Evolutionary conservation across 2,797 vertebrate genomes (phyloP).

Genomic region (Knipowitschia caucasica): DNA sequence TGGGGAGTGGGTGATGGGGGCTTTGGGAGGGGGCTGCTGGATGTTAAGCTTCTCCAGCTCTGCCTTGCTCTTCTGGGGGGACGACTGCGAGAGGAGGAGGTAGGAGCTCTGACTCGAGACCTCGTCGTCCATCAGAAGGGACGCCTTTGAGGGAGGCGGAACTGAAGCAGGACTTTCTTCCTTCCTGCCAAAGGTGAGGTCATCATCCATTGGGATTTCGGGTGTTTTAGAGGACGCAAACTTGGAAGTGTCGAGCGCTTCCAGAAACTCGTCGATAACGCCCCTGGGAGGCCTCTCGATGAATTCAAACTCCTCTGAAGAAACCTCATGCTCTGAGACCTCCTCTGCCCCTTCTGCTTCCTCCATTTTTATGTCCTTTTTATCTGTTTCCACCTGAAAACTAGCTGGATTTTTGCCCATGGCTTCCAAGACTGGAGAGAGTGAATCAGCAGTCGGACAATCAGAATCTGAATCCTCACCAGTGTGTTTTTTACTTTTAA

Average conservation of each 20-base stretch:
- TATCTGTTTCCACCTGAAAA: conserved; percentile 70
- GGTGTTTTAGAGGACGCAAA: conserved; percentile 60
- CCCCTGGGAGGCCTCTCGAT: conserved; percentile 75
- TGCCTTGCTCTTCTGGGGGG: conserved; percentile 68
- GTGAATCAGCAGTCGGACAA: conserved; percentile 74
- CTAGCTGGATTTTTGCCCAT: conserved; percentile 73
- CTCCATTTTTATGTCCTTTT: conserved; percentile 49
- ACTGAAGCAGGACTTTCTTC: conserved; percentile 26
- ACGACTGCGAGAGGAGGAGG: conserved; percentile 61
- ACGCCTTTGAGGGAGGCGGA: conserved; percentile 11
- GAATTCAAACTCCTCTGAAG: conserved; percentile 81
- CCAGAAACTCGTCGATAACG: conserved; percentile 75
- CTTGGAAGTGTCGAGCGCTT: conserved; percentile 73
- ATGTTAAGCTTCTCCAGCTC: conserved; percentile 65
- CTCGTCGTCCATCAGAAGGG: conserved; percentile 36
- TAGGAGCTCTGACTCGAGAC: conserved; percentile 58
- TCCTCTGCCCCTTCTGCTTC: conserved; percentile 68
- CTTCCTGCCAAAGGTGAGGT: conserved; percentile 50
- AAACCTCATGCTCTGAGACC: conserved; percentile 74
- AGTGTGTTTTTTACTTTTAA: conserved; percentile 51
- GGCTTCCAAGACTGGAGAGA: conserved; percentile 77
- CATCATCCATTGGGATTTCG: conserved; percentile 66
- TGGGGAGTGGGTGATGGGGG: conserved; percentile 38
- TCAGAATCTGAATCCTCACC: conserved; percentile 75
- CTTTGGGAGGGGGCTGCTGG: conserved; percentile 44